Conservation (phyloP, 2,113 vertebrate species). For the Leucopternis melanops region DNA sequence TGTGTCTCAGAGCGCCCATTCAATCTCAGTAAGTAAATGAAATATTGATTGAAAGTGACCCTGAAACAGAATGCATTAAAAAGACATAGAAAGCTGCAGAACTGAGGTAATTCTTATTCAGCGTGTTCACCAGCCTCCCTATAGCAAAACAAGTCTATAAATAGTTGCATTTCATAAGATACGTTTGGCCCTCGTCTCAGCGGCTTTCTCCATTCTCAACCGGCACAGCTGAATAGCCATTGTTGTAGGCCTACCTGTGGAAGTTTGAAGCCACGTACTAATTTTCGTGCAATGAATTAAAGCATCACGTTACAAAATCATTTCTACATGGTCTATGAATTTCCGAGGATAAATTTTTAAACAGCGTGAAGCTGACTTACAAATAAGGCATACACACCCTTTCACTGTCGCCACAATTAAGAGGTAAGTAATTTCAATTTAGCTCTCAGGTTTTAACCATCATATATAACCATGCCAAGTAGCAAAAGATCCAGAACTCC, state of each 20-base stretch:
- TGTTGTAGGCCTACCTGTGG: conserved; percentile 74
- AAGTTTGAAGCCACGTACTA: conserved; percentile 73
- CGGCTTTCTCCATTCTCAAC: conserved; percentile 72
- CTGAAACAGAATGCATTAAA: conserved; percentile 93
- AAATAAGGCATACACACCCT: conserved; percentile 74
- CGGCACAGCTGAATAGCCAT: conserved; percentile 68
- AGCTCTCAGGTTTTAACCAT: conserved; percentile 65
- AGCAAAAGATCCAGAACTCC: conserved; percentile 69
- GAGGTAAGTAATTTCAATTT: conserved; percentile 70
- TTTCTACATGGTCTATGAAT: conserved; percentile 74
- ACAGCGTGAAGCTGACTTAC: conserved; percentile 81
- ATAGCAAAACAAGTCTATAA: conserved; percentile 83
- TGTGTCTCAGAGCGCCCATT: conserved; percentile 87
- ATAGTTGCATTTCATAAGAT: conserved; percentile 79
- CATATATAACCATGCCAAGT: conserved; percentile 66
- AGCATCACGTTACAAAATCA: conserved; percentile 76
- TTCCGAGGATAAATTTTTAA: conserved; percentile 68
- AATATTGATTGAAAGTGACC: conserved; percentile 94
- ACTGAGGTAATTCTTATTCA: conserved; percentile 86
- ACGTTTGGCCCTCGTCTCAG: conserved; percentile 74
- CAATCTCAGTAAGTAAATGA: conserved; percentile 93
- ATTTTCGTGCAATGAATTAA: conserved; percentile 73
- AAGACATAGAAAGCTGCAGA: conserved; percentile 86
- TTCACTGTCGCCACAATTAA: conserved; percentile 70
- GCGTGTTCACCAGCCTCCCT: conserved; percentile 82